Base-by-base conservation (phyloP, 1,140 invertebrate genomes). In the Glossosoma conforme region DNA sequence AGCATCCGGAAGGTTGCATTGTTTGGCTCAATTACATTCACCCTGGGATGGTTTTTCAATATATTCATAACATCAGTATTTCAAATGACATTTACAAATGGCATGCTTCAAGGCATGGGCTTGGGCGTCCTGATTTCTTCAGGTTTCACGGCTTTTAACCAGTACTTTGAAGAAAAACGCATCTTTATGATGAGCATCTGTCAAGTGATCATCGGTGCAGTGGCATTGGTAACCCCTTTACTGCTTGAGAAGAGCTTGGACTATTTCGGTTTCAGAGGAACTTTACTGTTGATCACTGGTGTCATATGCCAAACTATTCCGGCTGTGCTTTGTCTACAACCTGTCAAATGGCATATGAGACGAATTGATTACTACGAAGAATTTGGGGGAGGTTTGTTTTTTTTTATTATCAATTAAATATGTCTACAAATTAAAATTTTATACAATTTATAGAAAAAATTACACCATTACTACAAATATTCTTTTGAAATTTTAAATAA, bases 1-100 rank as follows among this genome's bases (percentile, higher is more conserved):
- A 73, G 76, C 0, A 60, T 80, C 49, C 66, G 80, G 13, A 66
- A 69, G 60, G 76, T 82, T 2, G 79, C 77, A 13, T 54, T 81
- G n/a, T 62, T 70, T 15, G 80, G 80, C 2, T 76, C 77, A 2
- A 50, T 72, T 19, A 64, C 77, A 18, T 81, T 76, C 50, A 74
- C 74, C 3, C 24, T 76, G 22, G 80, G 79, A 22, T 74, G 74
- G 10, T 70, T 76, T 25, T 35, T 76, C 32, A 75, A 77, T 17
- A 66, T 76, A 47, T 81, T 80, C 38, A 76, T 75, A 3, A 69
- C 60, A 8, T 71, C 73, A 2, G 75, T 78, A 9, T 60, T 67
- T n/a, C 73, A 80, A 52, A 50, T 82, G 35, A 67, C 78, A 5
- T 55, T 80, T 36, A 74, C 76, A 8, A 21, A 17, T n/a, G 44